Evolutionary conservation across 2,113 vertebrate species (phyloP), one percentile per base, ranked within the genome.

Genomic region (Gavialis gangeticus): DNA sequence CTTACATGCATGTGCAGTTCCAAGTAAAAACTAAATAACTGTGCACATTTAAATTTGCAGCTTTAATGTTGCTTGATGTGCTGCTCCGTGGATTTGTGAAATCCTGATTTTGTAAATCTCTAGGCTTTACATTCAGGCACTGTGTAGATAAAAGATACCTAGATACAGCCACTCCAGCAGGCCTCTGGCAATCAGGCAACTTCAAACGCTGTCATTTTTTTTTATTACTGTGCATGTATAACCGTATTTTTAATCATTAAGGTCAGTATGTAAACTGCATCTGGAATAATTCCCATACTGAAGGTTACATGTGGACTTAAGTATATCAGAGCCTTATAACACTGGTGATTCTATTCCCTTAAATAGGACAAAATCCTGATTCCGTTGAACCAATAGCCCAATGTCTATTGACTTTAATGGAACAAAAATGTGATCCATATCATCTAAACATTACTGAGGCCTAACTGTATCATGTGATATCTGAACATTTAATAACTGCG

Each of bases 381-480:
- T 94, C 69, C 62, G 58, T 82, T 82, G 92, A 96, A 96, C 63
- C 92, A 94, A 95, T 93, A 95, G 87, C 86, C 87, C 91, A 87
- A 79, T 69, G 34, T 91, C 91, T 90, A 37, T 71, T 37, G 86
- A 91, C 90, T 93, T 95, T 92, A 67, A 88, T 0, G 6, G 79
- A 79, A 84, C 84, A 85, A 84, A 64, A 90, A 87, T 90, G 92
- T 88, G 83, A 28, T 57, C 76, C 14, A 0, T 46, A 1, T 54
- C 82, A 59, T 67, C 27, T 88, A 1, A 87, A 92, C 86, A 59
- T 2, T 46, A 46, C 54, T 21, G 56, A 87, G 22, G 19, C 78
- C 91, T 88, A 46, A 46, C 0, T 75, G 87, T 66, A 82, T 94
- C 77, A 14, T 13, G 64, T 75, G 57, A 75, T 56, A 57, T 37